These are phyloP conservation scores for Cyclura pinguis DNA, from an alignment of 2,797 vertebrate species.

Conservation along the genomic window DNA sequence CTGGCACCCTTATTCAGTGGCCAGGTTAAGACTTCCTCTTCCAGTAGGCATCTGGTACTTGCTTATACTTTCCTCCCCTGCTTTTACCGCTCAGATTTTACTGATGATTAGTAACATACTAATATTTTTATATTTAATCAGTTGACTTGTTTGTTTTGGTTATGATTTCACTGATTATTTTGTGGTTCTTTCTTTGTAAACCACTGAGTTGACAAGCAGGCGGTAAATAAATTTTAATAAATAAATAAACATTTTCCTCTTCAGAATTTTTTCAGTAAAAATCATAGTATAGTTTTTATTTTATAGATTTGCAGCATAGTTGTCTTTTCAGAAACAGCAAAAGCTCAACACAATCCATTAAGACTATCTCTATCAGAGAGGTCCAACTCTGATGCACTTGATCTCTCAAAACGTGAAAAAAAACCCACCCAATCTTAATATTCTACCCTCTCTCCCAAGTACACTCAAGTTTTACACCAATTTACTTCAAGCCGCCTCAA, in stretches of 20 bases:
- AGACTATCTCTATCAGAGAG: neutral
- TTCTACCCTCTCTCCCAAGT: neutral
- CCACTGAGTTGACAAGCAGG: neutral
- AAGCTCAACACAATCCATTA: neutral
- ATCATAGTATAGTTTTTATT: neutral
- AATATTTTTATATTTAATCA: neutral
- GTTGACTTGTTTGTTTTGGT: neutral
- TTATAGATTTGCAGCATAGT: neutral
- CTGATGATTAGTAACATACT: neutral
- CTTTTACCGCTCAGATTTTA: neutral
- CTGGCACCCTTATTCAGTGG: neutral
- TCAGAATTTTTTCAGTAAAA: neutral
- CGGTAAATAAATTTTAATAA: neutral
- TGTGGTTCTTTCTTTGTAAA: neutral
- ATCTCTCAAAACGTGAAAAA: neutral
- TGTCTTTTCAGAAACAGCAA: neutral
- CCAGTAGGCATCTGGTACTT: neutral
- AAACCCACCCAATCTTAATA: neutral
- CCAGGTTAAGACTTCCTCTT: neutral
- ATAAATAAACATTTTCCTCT: neutral
- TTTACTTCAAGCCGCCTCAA: neutral
- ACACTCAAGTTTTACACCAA: conserved; percentile 4
- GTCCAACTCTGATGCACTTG: neutral
- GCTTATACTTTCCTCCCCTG: neutral
- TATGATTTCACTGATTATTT: neutral